These are phyloP conservation scores for Paguma larvata DNA, from an alignment of 2,797 vertebrate genomes.

Conservation along the genomic window DNA sequence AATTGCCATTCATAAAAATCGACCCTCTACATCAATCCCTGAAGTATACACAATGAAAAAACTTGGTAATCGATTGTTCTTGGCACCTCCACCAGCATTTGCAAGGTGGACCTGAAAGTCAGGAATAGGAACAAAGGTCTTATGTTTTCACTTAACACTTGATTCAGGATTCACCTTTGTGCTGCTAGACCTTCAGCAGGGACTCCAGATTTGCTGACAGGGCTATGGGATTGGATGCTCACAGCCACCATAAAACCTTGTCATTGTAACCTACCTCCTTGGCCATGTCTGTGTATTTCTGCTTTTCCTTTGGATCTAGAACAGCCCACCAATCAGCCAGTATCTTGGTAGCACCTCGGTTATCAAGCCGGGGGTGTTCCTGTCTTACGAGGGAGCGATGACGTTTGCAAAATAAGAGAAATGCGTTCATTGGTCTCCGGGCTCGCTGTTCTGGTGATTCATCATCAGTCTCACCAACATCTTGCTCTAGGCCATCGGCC, in stretches of 20 bases:
- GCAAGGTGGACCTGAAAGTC: background rate
- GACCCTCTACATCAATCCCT: background rate
- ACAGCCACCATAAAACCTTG: background rate
- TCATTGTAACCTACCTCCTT: constrained; percentile 93
- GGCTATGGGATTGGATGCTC: background rate
- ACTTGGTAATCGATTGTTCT: background rate
- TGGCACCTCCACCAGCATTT: background rate
- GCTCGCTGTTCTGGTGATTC: constrained; percentile 96
- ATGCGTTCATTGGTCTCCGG: constrained; percentile 98
- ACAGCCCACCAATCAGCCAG: constrained; percentile 99
- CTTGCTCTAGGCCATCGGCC: constrained; percentile 90
- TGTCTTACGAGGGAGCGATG: constrained; percentile 99
- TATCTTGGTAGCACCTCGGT: constrained; percentile 99
- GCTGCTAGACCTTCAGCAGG: background rate
- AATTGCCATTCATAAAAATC: background rate
- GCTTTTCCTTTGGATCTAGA: constrained; percentile 98
- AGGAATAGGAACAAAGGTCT: background rate
- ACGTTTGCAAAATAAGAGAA: constrained; percentile 99
- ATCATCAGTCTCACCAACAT: constrained; percentile 93
- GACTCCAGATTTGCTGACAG: background rate
- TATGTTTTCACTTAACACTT: background rate
- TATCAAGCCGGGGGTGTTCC: constrained; percentile 98
- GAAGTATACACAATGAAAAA: background rate
- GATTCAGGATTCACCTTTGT: background rate
- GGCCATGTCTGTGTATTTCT: constrained; percentile 99